Percentiles rank a stretch among this genome's conserved stretches.
phyloP scores from a whole-genome alignment of 2,113 vertebrate genomes.

The Clarias magur region DNA sequence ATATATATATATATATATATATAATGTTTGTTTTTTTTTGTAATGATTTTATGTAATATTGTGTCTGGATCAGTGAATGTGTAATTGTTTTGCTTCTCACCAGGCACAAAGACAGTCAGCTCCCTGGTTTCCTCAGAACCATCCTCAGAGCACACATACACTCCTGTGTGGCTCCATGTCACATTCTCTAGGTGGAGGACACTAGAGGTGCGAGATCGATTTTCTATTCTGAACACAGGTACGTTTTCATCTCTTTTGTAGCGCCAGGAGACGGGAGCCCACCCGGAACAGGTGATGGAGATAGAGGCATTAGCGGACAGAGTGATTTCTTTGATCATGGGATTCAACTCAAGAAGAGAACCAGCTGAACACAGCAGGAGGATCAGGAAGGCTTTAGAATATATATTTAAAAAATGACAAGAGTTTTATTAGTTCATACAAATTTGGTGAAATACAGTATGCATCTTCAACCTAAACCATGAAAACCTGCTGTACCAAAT shows the following conservation, averaged over 20 bases:
- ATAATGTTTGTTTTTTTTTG: too few relatives aligned
- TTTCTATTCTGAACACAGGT: constrained; percentile 50
- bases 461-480: background rate
- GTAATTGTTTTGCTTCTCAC: constrained; percentile 64
- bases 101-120: constrained; percentile 88
- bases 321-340: constrained; percentile 70
- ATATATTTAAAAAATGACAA: constrained; percentile 51
- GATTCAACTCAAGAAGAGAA: constrained; percentile 71
- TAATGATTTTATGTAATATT: background rate
- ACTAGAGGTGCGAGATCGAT: constrained; percentile 66
- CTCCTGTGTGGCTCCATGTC: constrained; percentile 81
- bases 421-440: constrained; percentile 33
- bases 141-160: constrained; percentile 78
- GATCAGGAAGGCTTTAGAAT: constrained; percentile 63
- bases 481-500: background rate
- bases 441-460: background rate
- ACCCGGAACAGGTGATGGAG: constrained; percentile 78
- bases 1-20: too few relatives aligned
- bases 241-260: constrained; percentile 61
- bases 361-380: constrained; percentile 54
- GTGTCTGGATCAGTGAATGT: background rate
- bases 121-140: constrained; percentile 63
- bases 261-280: constrained; percentile 70
- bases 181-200: constrained; percentile 75
- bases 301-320: constrained; percentile 76